Percentiles rank a stretch among this genome's conserved stretches.
Conservation (phyloP, 2,888 invertebrate species). For the Aphidoletes aphidimyza region DNA sequence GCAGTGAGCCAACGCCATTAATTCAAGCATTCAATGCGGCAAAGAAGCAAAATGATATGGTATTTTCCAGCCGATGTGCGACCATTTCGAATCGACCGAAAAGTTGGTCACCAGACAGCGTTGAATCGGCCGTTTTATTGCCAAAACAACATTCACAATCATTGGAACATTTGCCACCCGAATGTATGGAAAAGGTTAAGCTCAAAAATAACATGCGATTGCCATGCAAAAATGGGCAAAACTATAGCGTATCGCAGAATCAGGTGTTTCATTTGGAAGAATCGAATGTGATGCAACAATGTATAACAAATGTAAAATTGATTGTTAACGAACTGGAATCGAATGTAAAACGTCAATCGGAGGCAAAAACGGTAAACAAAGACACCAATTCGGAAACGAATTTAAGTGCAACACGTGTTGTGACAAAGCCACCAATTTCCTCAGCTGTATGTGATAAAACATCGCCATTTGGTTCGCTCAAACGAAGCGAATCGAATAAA, state of each 20-base stretch:
- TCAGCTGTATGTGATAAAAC: slow-evolving; percentile 28
- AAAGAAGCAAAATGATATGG: background rate
- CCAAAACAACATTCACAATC: slow-evolving; percentile 66
- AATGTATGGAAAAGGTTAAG: slow-evolving; percentile 64
- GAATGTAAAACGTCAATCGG: slow-evolving; percentile 60
- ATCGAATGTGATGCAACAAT: slow-evolving; percentile 54
- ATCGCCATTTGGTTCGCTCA: slow-evolving; percentile 20
- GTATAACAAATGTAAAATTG: slow-evolving; percentile 73
- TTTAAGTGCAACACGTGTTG: background rate
- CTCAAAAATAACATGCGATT: slow-evolving; percentile 80
- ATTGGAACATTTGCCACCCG: slow-evolving; percentile 65
- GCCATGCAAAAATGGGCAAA: slow-evolving; percentile 86
- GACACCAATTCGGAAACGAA: background rate
- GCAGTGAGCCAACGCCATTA: slow-evolving; percentile 72
- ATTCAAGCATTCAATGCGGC: slow-evolving; percentile 69
- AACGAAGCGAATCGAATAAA: slow-evolving; percentile 41
- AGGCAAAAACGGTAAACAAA: background rate
- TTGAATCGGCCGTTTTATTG: slow-evolving; percentile 61
- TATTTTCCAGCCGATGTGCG: slow-evolving; percentile 56
- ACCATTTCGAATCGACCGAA: slow-evolving; percentile 58
- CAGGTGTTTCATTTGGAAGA: slow-evolving; percentile 85
- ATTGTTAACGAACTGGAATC: slow-evolving; percentile 79
- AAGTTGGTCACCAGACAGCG: slow-evolving; percentile 62
- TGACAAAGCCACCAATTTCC: slow-evolving; percentile 25
- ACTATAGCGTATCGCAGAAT: slow-evolving; percentile 91